Evolutionary conservation across 2,888 invertebrate species (phyloP).

Genomic region (Watsonalla binaria): DNA sequence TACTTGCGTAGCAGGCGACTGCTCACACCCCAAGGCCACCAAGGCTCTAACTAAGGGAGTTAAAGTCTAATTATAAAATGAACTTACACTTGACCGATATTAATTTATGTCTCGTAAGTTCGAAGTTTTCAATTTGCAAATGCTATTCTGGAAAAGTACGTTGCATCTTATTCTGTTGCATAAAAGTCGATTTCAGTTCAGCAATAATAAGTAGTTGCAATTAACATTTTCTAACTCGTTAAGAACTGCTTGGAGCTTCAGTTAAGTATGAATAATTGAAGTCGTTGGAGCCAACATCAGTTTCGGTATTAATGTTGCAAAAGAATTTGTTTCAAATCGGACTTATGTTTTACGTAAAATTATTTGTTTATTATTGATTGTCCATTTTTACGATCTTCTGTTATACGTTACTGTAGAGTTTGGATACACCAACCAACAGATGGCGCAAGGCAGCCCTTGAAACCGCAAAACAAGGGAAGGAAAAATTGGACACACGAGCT

Average conservation of each 20-base stretch:
- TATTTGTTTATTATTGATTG: not conserved
- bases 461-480: no score
- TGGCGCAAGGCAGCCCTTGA: no score
- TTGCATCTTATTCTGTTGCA: not conserved
- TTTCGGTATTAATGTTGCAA: no score
- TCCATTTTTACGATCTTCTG: no score
- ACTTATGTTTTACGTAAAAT: not conserved
- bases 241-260: not conserved
- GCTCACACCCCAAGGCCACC: no score
- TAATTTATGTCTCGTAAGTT: not conserved
- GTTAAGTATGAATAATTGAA: not conserved
- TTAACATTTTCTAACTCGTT: not conserved
- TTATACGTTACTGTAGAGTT: no score
- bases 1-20: no score
- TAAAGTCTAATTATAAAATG: no score
- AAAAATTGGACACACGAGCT: no score
- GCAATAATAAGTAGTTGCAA: not conserved
- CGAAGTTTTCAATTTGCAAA: not conserved
- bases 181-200: not conserved
- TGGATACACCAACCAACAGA: no score
- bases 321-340: no score
- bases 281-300: not conserved
- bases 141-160: not conserved
- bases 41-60: no score
- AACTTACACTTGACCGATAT: not conserved